Conservation (phyloP, 2,888 invertebrate species). For the Hololepta plana region DNA sequence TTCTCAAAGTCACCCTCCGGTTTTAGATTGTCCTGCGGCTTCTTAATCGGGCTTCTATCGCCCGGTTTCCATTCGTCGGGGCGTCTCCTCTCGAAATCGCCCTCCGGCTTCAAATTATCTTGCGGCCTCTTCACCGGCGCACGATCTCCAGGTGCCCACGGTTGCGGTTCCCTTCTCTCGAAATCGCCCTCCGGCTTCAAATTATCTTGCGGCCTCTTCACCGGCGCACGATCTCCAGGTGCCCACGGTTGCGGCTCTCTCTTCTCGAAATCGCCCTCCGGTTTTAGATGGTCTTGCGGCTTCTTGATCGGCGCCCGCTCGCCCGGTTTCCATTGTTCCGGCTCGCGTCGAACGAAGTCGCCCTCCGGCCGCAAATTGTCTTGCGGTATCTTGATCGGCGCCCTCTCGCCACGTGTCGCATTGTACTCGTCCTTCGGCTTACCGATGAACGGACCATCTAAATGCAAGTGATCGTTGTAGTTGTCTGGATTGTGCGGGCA, state of each 20-base stretch:
- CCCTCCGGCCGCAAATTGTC: slow-evolving; percentile 29
- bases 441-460: slow-evolving; percentile 45
- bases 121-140: slow-evolving; percentile 34
- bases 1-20: slow-evolving; percentile 40
- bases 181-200: slow-evolving; percentile 35
- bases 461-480: slow-evolving; percentile 50
- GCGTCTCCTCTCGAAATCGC: slow-evolving; percentile 19
- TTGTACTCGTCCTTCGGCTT: slow-evolving; percentile 31
- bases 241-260: slow-evolving; percentile 16
- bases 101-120: slow-evolving; percentile 37
- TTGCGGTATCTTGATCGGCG: slow-evolving; percentile 28
- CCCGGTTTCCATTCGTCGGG: slow-evolving; percentile 20
- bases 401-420: slow-evolving; percentile 24
- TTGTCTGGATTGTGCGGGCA: slow-evolving; percentile 51
- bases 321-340: slow-evolving; percentile 28
- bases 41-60: slow-evolving; percentile 33
- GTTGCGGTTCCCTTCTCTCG: slow-evolving; percentile 24
- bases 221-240: slow-evolving; percentile 32
- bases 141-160: slow-evolving; percentile 33
- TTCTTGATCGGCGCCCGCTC: slow-evolving; percentile 26
- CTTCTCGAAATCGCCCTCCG: slow-evolving; percentile 24
- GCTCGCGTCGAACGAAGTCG: slow-evolving; percentile 26
- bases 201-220: slow-evolving; percentile 31
- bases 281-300: slow-evolving; percentile 23
- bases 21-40: slow-evolving; percentile 27